These are phyloP conservation scores for Atta cephalotes DNA, from an alignment of 1,140 invertebrate genomes.

Conservation along the genomic window DNA sequence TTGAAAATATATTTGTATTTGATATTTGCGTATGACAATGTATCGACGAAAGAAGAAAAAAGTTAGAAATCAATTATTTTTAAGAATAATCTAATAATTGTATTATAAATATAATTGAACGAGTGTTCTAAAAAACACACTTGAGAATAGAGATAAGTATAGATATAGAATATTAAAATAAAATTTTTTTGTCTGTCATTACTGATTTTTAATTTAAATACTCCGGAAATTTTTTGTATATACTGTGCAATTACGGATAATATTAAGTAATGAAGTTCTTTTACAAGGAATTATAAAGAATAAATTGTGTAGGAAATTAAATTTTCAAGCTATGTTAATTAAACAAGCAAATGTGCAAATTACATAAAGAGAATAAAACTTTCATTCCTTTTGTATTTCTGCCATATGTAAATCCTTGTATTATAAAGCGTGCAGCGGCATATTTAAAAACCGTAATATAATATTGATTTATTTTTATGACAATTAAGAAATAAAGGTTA, in stretches of 20 bases:
- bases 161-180: slow-evolving; percentile 2
- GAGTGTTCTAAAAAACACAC: not conserved
- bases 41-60: not conserved
- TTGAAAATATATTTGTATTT: not conserved
- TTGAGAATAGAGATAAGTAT: not conserved
- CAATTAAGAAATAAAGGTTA: too few relatives aligned
- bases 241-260: not conserved
- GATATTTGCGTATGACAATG: not conserved
- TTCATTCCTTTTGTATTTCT: slow-evolving; percentile 1
- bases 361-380: slow-evolving; percentile 2
- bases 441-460: not conserved
- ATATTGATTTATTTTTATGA: too few relatives aligned
- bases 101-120: not conserved
- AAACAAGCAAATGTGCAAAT: not conserved
- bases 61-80: not conserved
- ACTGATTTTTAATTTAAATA: not conserved
- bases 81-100: slow-evolving; percentile 9
- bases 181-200: not conserved
- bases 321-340: slow-evolving; percentile 4
- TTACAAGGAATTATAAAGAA: not conserved
- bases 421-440: not conserved
- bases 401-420: not conserved
- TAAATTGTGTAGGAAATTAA: slow-evolving; percentile 9
- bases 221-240: not conserved
- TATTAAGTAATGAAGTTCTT: slow-evolving; percentile 20